Base-by-base conservation (phyloP, 2,888 invertebrate genomes). In the Scaeva pyrastri region DNA sequence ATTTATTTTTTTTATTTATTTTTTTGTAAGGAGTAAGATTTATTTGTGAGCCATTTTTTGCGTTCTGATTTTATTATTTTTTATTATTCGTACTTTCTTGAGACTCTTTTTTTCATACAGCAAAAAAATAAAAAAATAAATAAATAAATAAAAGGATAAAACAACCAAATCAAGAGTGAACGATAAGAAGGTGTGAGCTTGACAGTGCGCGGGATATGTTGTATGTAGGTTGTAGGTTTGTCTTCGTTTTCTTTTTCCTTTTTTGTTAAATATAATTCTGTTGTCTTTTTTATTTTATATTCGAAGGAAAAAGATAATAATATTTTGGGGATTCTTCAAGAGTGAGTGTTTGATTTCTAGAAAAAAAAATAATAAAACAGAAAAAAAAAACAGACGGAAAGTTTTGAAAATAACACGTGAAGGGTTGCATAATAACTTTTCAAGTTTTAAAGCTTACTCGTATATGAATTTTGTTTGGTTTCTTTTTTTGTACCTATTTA, bases 21-120 rank as follows among this genome's bases (percentile, higher is more conserved):
- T 58, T 82, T 77, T 77, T 82, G 52, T 82, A 55, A 86, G 74
- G 62, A 73, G 70, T 71, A 86, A 86, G 86, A 86, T 86, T 86
- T 86, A 86, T 86, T 78, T 78, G 74, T 75, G 78, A 72, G 31
- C 70, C 70, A 31, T 36, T 48, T 76, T 75, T 45, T 36, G 16
- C 41, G 16, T 19, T 19, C 45, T 52, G 36, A 52, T 73, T 64
- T 70, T 68, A 39, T 79, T 74, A 36, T 76, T 66, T 73, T 56
- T 68, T 66, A 52, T 79, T 73, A 31, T 75, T 58, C 23, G 41
- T 62, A 58, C 14, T 55, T 84, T 71, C 79, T 75, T 75, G 41
- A 66, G 11, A 74, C 62, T 72, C 58, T 14, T 1, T 19, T 64
- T 45, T 36, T 50, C 21, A 14, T 36, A 19, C 19, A 6, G 11